These are phyloP conservation scores for Pseudomyrmex gracilis DNA, from an alignment of 1,140 invertebrate genomes.

Conservation along the genomic window DNA sequence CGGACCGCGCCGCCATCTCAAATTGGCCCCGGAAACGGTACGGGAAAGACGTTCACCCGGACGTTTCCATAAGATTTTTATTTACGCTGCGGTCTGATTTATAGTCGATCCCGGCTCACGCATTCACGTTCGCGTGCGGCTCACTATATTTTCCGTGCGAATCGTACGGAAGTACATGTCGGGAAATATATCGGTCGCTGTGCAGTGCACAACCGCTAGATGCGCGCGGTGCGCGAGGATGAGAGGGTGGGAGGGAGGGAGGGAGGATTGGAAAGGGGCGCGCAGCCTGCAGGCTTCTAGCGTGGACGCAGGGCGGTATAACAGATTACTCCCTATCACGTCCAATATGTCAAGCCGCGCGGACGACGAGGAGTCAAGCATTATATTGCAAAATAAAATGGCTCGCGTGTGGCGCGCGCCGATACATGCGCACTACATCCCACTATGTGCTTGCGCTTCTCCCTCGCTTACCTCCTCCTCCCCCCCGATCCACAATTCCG, in stretches of 20 bases:
- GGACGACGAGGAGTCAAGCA: conserved; percentile 72
- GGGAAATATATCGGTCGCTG: conserved; percentile 66
- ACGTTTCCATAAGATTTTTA: conserved; percentile 61
- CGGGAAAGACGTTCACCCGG: background rate
- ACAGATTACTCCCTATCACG: conserved; percentile 74
- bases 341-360: conserved; percentile 70
- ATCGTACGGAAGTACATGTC: conserved; percentile 45
- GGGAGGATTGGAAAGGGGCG: background rate
- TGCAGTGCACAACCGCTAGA: conserved; percentile 20
- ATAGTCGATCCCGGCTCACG: conserved; percentile 66
- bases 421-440: background rate
- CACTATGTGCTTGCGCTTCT: background rate
- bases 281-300: conserved; percentile 47
- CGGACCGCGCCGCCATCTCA: conserved; percentile 14
- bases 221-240: background rate
- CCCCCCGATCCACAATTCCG: background rate
- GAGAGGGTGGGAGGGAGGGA: background rate
- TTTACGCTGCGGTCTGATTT: conserved; percentile 69
- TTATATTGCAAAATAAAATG: conserved; percentile 74
- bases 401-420: conserved; percentile 16
- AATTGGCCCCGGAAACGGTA: conserved; percentile 19
- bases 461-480: too few species aligned
- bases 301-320: conserved; percentile 60
- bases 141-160: conserved; percentile 38
- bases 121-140: conserved; percentile 22